Conservation (phyloP, 2,113 vertebrate genomes). For the Isurus oxyrinchus region DNA sequence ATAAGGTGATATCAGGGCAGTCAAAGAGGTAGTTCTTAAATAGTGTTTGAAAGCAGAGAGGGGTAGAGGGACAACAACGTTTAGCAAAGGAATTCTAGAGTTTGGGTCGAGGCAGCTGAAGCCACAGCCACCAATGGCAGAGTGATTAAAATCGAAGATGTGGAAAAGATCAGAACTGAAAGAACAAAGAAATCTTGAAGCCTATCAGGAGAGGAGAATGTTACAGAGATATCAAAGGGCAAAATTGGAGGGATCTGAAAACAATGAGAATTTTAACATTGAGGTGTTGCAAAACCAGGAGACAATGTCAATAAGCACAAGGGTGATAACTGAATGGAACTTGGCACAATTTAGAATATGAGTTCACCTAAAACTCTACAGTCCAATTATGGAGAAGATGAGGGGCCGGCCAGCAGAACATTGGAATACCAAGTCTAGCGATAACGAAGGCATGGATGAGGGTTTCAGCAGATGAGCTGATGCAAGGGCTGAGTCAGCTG, state of each 20-base stretch:
- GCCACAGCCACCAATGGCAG: not conserved
- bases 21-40: not conserved
- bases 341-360: not conserved
- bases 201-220: not conserved
- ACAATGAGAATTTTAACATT: not conserved
- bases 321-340: not conserved
- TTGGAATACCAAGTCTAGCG: not conserved
- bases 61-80: not conserved
- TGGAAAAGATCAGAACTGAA: not conserved
- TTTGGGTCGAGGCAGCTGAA: not conserved
- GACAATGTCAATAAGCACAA: not conserved
- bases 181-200: not conserved
- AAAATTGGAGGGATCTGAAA: not conserved
- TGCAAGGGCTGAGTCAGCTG: not conserved
- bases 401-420: not conserved
- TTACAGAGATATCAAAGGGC: not conserved
- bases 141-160: not conserved
- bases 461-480: not conserved
- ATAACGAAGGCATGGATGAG: too few species aligned
- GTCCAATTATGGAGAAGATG: not conserved
- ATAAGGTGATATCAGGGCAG: not conserved
- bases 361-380: not conserved
- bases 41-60: not conserved
- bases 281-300: not conserved
- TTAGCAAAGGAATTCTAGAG: not conserved